A percentile compares a stretch with the other conserved stretches of the same genome.
Conservation (phyloP, 2,113 vertebrate species). For the Miniopterus natalensis region DNA sequence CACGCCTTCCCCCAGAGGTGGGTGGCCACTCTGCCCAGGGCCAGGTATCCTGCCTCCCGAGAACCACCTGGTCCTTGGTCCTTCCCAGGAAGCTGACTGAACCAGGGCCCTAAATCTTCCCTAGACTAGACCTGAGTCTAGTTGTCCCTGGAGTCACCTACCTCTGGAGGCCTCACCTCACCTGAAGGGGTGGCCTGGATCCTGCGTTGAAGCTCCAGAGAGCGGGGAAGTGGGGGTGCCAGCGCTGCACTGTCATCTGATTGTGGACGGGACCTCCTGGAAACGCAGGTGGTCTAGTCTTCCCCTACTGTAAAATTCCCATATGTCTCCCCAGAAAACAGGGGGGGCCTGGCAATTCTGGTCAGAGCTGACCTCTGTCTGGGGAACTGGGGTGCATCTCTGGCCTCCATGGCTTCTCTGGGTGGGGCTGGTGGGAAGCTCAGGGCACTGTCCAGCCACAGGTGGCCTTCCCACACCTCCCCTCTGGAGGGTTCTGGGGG, state of each 20-base stretch:
- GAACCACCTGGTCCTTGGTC: neutral
- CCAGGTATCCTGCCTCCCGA: neutral
- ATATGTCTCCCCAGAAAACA: neutral
- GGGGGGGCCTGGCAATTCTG: neutral
- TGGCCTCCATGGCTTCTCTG: neutral
- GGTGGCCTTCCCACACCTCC: fast-evolving
- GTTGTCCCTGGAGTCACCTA: neutral
- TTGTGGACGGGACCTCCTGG: neutral
- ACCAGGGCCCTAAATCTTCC: neutral
- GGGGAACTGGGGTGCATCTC: fast-evolving
- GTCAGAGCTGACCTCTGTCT: neutral
- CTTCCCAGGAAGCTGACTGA: neutral
- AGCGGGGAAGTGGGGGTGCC: too few relatives aligned
- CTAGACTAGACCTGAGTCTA: neutral
- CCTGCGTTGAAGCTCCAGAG: neutral
- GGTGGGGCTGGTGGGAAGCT: neutral
- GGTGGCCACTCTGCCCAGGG: neutral
- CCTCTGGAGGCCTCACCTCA: neutral
- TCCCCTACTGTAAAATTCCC: neutral
- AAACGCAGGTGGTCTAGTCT: neutral
- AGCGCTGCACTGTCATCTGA: neutral
- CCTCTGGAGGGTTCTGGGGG: too few relatives aligned
- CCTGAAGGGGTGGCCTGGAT: neutral
- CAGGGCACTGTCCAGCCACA: neutral
- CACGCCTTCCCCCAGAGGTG: neutral